Evolutionary conservation across 2,888 invertebrate genomes (phyloP), one percentile per base, ranked within the genome.

Genomic region (Apodemia zela): DNA sequence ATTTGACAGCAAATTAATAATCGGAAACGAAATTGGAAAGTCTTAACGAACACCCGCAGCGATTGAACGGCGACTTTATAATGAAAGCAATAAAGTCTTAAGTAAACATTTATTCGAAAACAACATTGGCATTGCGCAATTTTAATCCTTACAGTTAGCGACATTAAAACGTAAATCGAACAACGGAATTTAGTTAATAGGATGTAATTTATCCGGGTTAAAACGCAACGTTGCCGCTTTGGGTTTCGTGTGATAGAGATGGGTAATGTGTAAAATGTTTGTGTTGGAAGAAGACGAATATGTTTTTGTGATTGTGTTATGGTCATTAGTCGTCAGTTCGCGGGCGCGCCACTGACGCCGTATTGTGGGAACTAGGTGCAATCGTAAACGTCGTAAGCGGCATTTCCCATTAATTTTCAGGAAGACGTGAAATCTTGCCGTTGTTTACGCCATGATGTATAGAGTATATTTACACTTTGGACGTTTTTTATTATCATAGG

Each of bases 1-100:
- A 91, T 90, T 90, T 91, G 90, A 91, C 91, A 90, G 91, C 89
- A 89, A 91, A 90, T 90, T 90, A 91, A 91, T 91, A 90, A 89
- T 84, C 81, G 77, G 78, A 75, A 73, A 73, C 79, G 75, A 74
- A 76, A 86, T 81, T 78, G 81, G 76, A 89, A 87, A 81, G 86
- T 77, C 85, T 73, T 79, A 89, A 84, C 82, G 74, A 76, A 73
- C 78, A 73, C 71, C 74, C 70, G 70, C 74, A 73, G 76, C 81
- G 77, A 78, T 76, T 77, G 73, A 87, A 88, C 78, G 68, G 82
- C 77, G 82, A 84, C 90, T 88, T 82, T 90, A 87, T 83, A 79
- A 75, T 78, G 71, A 73, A 74, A 77, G 75, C 74, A 69, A 78
- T 84, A 89, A 85, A 87, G 87, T 82, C 82, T 74, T 82, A 79